Evolutionary conservation across 1,140 invertebrate species (phyloP).

Genomic region (Grapholita molesta): DNA sequence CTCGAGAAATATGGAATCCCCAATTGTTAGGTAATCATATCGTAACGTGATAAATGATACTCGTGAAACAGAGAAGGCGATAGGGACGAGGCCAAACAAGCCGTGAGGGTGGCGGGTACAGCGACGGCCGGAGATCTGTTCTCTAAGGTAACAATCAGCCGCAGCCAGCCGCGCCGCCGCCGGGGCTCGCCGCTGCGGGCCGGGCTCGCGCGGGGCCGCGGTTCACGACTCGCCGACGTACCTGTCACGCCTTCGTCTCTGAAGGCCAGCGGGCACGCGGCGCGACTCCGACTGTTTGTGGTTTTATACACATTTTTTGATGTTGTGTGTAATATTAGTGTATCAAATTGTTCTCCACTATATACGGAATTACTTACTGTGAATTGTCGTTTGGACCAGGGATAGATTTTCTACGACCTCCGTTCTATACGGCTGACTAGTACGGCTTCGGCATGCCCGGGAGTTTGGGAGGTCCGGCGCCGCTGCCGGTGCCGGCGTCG

Average conservation of each 20-base stretch:
- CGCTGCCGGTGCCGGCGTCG: background rate
- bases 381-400: background rate
- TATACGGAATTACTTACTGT: conserved; percentile 8
- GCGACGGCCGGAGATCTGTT: background rate
- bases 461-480: no score
- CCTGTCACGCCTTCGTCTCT: no score
- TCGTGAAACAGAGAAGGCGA: background rate
- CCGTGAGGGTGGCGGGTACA: background rate
- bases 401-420: background rate
- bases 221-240: no score
- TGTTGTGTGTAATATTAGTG: conserved; percentile 1
- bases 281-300: background rate
- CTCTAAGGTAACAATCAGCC: background rate
- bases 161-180: no score
- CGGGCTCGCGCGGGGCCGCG: no score
- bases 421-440: background rate
- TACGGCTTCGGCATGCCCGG: background rate
- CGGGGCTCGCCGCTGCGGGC: no score
- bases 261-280: background rate
- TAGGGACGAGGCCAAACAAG: background rate
- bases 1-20: no score
- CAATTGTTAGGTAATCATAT: no score
- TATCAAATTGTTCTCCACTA: conserved; percentile 1
- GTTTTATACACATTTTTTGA: conserved; percentile 9
- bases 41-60: background rate